Conservation (phyloP, 2,888 invertebrate genomes). For the Gisinianus flammeolus region DNA sequence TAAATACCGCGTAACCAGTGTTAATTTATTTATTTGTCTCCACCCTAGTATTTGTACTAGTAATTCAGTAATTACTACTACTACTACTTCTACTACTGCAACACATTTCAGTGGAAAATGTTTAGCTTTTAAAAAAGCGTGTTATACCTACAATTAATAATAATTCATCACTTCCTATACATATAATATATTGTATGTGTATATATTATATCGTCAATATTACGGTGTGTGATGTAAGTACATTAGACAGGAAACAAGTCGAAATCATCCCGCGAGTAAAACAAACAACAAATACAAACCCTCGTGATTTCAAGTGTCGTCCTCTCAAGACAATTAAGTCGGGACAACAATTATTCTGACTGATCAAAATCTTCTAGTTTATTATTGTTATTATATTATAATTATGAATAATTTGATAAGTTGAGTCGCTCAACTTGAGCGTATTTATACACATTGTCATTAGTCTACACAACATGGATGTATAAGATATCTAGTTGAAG, state of each 20-base stretch:
- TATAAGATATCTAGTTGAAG: constrained; percentile 4
- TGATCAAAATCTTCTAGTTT: constrained; percentile 39
- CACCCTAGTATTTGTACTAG: constrained; percentile 1
- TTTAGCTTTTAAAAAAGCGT: neutral
- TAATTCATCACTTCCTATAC: neutral
- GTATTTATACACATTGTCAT: constrained; percentile 31
- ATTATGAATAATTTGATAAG: constrained; percentile 24
- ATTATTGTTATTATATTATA: constrained; percentile 23
- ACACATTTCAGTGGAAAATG: neutral
- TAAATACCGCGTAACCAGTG: neutral
- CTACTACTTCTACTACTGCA: too few species aligned
- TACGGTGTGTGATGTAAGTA: constrained; percentile 24
- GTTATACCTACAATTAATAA: neutral
- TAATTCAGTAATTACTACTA: neutral
- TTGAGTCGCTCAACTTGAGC: too few species aligned
- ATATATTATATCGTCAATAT: too few species aligned
- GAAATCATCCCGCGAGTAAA: constrained; percentile 38
- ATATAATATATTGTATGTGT: neutral
- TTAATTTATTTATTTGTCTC: neutral
- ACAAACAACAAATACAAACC: constrained; percentile 29
- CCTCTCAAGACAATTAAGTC: constrained; percentile 33
- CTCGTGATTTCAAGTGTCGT: constrained; percentile 41
- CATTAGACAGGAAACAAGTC: constrained; percentile 7
- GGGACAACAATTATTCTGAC: constrained; percentile 31
- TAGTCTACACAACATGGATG: constrained; percentile 4